Conservation (phyloP, 2,113 vertebrate species). For the Rhadina sibilatrix region DNA sequence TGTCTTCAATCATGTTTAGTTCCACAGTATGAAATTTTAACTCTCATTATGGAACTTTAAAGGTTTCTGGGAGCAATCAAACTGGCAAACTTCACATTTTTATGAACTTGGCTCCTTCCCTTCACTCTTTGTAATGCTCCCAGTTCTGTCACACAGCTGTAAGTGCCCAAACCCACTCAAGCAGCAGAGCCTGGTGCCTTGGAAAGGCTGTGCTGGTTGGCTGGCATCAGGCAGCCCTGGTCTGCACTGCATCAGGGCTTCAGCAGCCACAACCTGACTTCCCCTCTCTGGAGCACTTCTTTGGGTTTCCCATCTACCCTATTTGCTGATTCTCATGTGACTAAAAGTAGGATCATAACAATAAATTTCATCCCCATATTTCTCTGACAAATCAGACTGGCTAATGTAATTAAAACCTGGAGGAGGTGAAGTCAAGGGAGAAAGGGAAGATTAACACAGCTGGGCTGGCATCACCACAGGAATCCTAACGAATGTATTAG, state of each 20-base stretch:
- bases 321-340: neutral
- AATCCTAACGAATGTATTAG: neutral
- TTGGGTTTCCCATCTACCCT: neutral
- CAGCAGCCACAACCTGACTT: neutral
- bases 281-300: neutral
- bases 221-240: neutral
- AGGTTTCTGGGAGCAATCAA: neutral
- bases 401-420: neutral
- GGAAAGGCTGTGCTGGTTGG: neutral
- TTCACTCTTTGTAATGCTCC: neutral
- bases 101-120: neutral
- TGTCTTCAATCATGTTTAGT: neutral
- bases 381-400: neutral
- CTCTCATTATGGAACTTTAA: neutral
- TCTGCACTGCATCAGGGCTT: neutral
- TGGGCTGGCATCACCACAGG: neutral
- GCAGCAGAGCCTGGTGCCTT: neutral
- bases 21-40: neutral
- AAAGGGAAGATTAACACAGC: neutral
- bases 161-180: neutral
- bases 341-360: neutral
- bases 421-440: neutral
- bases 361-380: neutral
- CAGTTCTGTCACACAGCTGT: neutral
- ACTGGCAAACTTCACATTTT: neutral